Base-by-base conservation (phyloP, 2,113 vertebrate genomes). In the Phrynocephalus versicolor region DNA sequence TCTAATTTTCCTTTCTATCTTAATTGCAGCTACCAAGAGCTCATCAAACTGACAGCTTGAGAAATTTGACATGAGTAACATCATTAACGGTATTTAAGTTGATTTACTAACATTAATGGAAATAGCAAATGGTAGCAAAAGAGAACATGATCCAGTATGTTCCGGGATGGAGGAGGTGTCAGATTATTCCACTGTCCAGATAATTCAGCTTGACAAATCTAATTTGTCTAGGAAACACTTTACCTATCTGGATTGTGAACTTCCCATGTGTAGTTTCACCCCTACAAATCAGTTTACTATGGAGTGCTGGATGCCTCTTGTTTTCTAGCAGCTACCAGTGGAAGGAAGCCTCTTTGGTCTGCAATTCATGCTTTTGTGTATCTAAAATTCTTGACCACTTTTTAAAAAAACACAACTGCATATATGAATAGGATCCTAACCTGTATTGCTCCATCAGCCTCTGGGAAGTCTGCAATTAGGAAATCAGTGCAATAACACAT, bases 151-250 rank as follows among this genome's bases (percentile, higher is more conserved):
- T 74, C 57, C 27, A 74, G 25, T 83, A 74, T 83, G 58, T 62
- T 74, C 70, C 62, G 15, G 18, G 14, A 23, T 62, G 70, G 30
- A 74, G 7, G 35, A 62, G 25, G 57, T 74, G 69, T 41, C 60
- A 27, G 16, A 62, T 73, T 83, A 73, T 73, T 73, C 55, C 73
- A 62, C 70, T 83, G 81, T 62, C 74, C 37, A 41, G 12, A 57
- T 83, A 83, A 83, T 41, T 37, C 57, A 74, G 81, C 71, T 74
- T 74, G 81, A 83, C 71, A 83, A 82, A 82, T 82, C 51, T 82
- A 82, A 82, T 82, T 82, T 70, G 80, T 71, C 37, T 82, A n/a
- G 70, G 67, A 27, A 71, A 84, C 65, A 72, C 37, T 18, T 51
- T 75, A 64, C 71, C 65, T 27, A 76, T 58, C n/a, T 12, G 76